Percentiles rank a stretch among this genome's conserved stretches.
These are phyloP conservation scores for Muscicapa comitata DNA, from an alignment of 2,797 vertebrate species.

Conservation along the genomic window DNA sequence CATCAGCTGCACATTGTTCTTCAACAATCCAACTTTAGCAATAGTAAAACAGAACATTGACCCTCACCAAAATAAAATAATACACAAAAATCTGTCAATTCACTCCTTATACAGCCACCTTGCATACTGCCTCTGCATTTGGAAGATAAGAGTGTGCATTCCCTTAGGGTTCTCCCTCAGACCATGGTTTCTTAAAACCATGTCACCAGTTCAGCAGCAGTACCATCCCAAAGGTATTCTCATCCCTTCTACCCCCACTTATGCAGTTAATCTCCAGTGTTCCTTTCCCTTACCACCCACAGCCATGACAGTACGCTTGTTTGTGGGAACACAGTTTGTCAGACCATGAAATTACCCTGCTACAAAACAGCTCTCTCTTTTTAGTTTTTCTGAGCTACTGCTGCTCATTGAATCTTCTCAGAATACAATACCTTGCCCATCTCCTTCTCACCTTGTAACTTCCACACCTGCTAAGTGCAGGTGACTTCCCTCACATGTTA, in stretches of 20 bases:
- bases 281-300: background rate
- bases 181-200: background rate
- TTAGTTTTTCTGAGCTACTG: background rate
- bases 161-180: background rate
- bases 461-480: background rate
- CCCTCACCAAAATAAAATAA: background rate
- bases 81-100: background rate
- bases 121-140: background rate
- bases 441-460: background rate
- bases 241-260: background rate
- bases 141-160: background rate
- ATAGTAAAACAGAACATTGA: background rate
- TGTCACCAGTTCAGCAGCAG: background rate
- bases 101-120: background rate
- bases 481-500: background rate
- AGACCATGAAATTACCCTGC: background rate
- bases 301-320: background rate
- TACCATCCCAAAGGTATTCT: background rate
- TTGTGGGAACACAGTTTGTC: background rate
- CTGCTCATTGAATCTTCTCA: background rate
- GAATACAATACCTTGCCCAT: background rate
- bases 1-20: background rate
- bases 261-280: background rate
- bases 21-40: background rate
- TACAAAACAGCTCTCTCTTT: background rate